Percentiles rank a stretch among this genome's conserved stretches.
phyloP scores from a whole-genome alignment of 2,888 invertebrate species.

The Lampropteryx suffumata region DNA sequence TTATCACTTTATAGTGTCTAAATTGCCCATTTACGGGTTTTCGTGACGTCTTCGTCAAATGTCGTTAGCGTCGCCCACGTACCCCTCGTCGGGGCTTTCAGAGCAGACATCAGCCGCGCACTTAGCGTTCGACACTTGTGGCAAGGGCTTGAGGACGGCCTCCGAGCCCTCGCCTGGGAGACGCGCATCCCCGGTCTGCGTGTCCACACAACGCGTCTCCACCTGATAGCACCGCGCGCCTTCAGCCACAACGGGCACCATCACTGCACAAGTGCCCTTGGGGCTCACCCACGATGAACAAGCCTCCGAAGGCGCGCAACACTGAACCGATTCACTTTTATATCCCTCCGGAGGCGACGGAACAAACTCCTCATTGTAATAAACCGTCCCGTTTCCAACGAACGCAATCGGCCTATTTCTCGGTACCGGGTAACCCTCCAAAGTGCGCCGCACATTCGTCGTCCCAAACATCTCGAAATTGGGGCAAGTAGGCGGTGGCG shows the following conservation, averaged over 20 bases:
- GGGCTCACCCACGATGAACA: conserved; percentile 76
- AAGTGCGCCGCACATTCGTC: conserved; percentile 87
- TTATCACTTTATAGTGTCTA: conserved; percentile 78
- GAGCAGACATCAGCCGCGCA: conserved; percentile 82
- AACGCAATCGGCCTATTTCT: conserved; percentile 77
- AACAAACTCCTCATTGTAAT: conserved; percentile 82
- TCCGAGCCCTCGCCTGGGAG: conserved; percentile 68
- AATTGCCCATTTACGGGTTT: conserved; percentile 70
- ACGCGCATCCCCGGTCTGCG: conserved; percentile 82
- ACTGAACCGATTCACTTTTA: conserved; percentile 83
- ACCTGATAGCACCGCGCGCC: conserved; percentile 79
- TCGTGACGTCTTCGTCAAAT: conserved; percentile 85
- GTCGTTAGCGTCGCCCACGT: conserved; percentile 91
- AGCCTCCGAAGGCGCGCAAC: conserved; percentile 68
- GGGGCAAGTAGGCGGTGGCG: conserved; percentile 60
- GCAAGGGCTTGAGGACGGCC: conserved; percentile 67
- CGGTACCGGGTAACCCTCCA: conserved; percentile 90
- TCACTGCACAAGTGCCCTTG: conserved; percentile 79
- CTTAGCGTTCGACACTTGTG: conserved; percentile 75
- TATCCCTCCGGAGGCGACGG: conserved; percentile 89
- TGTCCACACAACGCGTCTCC: conserved; percentile 84
- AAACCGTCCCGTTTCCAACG: conserved; percentile 73
- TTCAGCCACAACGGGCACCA: conserved; percentile 75
- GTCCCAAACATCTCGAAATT: conserved; percentile 74
- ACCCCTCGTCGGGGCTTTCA: conserved; percentile 94